Evolutionary conservation across 1,140 invertebrate genomes (phyloP).

Genomic region (Heliconius hewitsoni): DNA sequence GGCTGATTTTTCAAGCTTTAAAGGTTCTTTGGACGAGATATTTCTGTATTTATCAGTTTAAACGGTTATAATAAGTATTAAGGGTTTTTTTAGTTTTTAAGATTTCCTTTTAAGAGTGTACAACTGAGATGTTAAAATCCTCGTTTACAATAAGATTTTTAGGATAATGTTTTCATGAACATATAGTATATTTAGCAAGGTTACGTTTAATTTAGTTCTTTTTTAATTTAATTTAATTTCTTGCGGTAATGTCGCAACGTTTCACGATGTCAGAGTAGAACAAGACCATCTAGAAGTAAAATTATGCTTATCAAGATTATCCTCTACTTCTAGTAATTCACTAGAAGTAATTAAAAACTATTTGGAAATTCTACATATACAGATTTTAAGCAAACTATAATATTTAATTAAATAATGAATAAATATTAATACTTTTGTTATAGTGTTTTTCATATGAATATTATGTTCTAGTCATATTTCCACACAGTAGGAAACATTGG

Average conservation of each 20-base stretch:
- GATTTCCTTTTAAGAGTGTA: background rate
- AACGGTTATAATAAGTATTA: background rate
- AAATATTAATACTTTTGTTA: background rate
- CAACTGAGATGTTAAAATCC: background rate
- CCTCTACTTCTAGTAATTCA: background rate
- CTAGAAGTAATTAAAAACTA: background rate
- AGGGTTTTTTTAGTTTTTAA: background rate
- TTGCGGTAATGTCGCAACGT: background rate
- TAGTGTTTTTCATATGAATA: conserved; percentile 23
- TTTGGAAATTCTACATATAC: background rate
- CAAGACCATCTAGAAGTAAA: background rate
- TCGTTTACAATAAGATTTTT: background rate
- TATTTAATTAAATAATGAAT: background rate
- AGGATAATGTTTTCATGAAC: background rate
- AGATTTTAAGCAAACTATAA: background rate
- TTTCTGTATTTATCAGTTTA: background rate
- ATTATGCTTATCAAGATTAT: background rate
- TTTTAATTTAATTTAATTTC: background rate
- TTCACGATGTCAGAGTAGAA: background rate
- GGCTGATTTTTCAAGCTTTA: background rate
- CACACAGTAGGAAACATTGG: conserved; percentile 34
- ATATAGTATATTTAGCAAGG: background rate
- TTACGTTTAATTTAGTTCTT: background rate
- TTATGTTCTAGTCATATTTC: conserved; percentile 25
- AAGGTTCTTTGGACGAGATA: background rate